Evolutionary conservation across 1,140 invertebrate genomes (phyloP).

Genomic region (Gonatopus flavifemur): DNA sequence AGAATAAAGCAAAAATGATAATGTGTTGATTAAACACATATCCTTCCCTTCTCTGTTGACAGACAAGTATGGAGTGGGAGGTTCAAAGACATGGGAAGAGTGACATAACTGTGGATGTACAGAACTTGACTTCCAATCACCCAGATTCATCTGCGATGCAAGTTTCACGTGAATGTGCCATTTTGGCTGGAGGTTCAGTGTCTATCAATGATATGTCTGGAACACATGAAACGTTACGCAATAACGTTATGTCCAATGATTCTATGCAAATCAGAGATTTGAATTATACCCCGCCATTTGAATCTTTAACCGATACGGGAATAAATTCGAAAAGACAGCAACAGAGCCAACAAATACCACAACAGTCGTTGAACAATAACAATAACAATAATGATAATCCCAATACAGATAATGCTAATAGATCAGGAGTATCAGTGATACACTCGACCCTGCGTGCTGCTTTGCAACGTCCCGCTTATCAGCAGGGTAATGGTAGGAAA

Average conservation of each 20-base stretch:
- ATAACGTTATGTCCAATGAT: constrained; percentile 2
- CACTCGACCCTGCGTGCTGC: constrained; percentile 39
- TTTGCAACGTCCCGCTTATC: constrained; percentile 19
- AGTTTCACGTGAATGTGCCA: constrained; percentile 41
- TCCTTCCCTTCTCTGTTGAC: constrained; percentile 73
- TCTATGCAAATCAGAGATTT: too few relatives aligned
- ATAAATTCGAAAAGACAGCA: too few relatives aligned
- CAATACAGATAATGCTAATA: constrained; percentile 12
- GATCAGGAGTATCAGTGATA: constrained; percentile 55
- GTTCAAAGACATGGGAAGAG: constrained; percentile 46
- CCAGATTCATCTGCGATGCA: constrained; percentile 32
- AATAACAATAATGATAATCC: constrained; percentile 2
- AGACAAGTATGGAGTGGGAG: constrained; percentile 59
- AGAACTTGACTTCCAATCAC: constrained; percentile 36
- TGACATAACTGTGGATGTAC: constrained; percentile 50
- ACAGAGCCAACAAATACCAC: neutral
- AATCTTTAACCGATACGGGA: too few relatives aligned
- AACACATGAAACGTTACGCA: constrained; percentile 16
- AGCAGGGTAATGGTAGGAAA: constrained; percentile 61
- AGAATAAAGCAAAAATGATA: too few relatives aligned
- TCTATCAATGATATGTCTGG: constrained; percentile 37
- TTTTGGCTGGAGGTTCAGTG: constrained; percentile 41
- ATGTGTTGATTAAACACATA: constrained; percentile 58
- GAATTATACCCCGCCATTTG: too few relatives aligned
- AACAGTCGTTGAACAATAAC: neutral